Percentiles rank a stretch among this genome's conserved stretches.
Conservation (phyloP, 2,797 vertebrate genomes). For the Sparidentex hasta region DNA sequence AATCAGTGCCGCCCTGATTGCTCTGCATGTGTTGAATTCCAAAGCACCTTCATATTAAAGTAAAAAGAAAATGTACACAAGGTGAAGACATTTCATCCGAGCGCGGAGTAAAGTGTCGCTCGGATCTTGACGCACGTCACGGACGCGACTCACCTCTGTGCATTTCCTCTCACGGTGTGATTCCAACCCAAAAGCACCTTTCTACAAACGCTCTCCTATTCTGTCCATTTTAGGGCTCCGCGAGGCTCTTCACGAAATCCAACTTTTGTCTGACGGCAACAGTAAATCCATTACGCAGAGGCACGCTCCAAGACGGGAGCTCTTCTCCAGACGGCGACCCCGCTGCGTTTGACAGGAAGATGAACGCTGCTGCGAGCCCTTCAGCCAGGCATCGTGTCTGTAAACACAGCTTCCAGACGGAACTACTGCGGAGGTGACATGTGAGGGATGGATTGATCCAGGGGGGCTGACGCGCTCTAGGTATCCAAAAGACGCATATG, state of each 20-base stretch:
- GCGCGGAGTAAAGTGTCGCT: neutral
- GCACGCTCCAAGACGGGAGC: slow-evolving; percentile 40
- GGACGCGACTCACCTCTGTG: slow-evolving; percentile 82
- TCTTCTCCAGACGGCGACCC: slow-evolving; percentile 8
- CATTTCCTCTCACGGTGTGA: slow-evolving; percentile 82
- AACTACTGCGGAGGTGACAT: slow-evolving; percentile 32
- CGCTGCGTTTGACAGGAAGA: slow-evolving; percentile 41
- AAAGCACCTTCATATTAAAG: neutral
- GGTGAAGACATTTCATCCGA: neutral
- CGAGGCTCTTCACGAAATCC: slow-evolving; percentile 72
- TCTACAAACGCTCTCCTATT: slow-evolving; percentile 69
- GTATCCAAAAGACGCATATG: slow-evolving; percentile 63
- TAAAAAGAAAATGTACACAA: neutral
- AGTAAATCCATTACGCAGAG: slow-evolving; percentile 81
- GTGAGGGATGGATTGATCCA: slow-evolving; percentile 51
- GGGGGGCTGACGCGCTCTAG: slow-evolving; percentile 39
- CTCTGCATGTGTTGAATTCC: neutral
- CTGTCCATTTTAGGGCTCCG: slow-evolving; percentile 72
- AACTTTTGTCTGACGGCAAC: slow-evolving; percentile 77
- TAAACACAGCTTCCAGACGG: slow-evolving; percentile 52
- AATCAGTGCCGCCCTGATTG: neutral
- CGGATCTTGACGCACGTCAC: slow-evolving; percentile 45
- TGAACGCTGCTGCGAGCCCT: slow-evolving; percentile 53
- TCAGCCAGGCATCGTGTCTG: slow-evolving; percentile 62
- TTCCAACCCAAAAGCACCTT: slow-evolving; percentile 63